Evolutionary conservation across 2,113 vertebrate species (phyloP).

Genomic region (Phrynosoma blainvillii): DNA sequence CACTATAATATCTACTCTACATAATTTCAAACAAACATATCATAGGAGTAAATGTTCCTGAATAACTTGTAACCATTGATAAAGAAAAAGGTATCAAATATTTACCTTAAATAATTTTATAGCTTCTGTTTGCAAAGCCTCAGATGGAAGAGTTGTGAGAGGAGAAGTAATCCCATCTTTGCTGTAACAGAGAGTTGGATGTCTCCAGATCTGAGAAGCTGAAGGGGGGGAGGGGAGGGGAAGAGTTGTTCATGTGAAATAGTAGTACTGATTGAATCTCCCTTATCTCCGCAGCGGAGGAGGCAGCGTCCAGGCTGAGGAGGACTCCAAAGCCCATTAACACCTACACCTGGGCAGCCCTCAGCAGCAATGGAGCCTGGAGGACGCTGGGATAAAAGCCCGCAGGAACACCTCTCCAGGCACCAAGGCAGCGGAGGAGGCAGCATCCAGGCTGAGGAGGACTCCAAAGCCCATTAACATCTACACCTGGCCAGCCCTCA

Average conservation of each 20-base stretch:
- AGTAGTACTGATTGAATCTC: neutral
- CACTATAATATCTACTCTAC: neutral
- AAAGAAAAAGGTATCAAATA: neutral
- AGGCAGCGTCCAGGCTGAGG: too few species aligned
- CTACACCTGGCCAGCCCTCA: too few species aligned
- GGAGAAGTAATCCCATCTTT: conserved; percentile 93
- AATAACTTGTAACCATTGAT: neutral
- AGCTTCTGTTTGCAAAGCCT: conserved; percentile 96
- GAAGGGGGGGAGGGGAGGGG: conserved; percentile 28
- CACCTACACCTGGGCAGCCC: too few species aligned
- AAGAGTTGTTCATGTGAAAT: neutral
- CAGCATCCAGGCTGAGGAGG: too few species aligned
- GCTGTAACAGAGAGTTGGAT: conserved; percentile 91
- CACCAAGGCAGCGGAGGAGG: too few species aligned
- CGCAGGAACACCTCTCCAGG: too few species aligned
- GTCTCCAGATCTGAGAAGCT: conserved; percentile 94
- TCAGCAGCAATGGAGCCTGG: too few species aligned
- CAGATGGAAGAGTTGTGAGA: conserved; percentile 93
- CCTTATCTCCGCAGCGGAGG: too few species aligned
- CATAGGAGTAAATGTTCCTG: neutral
- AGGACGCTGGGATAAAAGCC: too few species aligned
- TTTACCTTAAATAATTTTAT: conserved; percentile 97
- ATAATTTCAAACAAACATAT: neutral
- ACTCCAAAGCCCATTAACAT: too few species aligned
- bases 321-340: too few species aligned